Evolutionary conservation across 2,888 invertebrate genomes (phyloP), one percentile per base, ranked within the genome.

Genomic region (Lochmaea crataegi): DNA sequence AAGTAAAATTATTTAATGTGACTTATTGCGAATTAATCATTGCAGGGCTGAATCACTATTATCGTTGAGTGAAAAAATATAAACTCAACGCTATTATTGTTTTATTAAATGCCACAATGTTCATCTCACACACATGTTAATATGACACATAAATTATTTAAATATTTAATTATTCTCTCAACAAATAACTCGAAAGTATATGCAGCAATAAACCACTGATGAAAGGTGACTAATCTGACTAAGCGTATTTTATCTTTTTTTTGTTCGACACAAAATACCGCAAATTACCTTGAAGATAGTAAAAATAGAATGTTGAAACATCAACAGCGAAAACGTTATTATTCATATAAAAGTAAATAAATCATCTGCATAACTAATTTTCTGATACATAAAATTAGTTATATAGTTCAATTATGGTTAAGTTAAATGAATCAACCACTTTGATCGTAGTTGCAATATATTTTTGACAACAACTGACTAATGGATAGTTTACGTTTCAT

Each of bases 291-390:
- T 48, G 48, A 48, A 48, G 48, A n/a, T 48, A n/a, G 6, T 48
- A 48, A 48, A 48, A 48, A 48, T 48, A 48, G 48, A 48, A 48
- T 48, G 48, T 48, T 48, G 48, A 14, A 48, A n/a, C n/a, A 48
- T 48, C 48, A 48, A 48, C 48, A 48, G n/a, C n/a, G 48, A 48
- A 14, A n/a, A 48, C 48, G n/a, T 48, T 48, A 9, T 38, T 38
- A n/a, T 48, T 48, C n/a, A n/a, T 48, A 48, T 48, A 48, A 14
- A 48, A 48, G 7, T 48, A 14, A 48, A 48, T 48, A 48, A 48
- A n/a, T 14, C 48, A 48, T 48, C 48, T n/a, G n/a, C 7, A 48
- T 48, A 48, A 48, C n/a, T 48, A 48, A 48, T 48, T 48, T 48
- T n/a, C 48, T 6, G 48, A 48, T 48, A 48, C 48, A 48, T 48